Evolutionary conservation across 92 coral and sea anemone genomes (phyloP), one percentile per base, ranked within the genome.

Genomic region (Bergia puertoricense): DNA sequence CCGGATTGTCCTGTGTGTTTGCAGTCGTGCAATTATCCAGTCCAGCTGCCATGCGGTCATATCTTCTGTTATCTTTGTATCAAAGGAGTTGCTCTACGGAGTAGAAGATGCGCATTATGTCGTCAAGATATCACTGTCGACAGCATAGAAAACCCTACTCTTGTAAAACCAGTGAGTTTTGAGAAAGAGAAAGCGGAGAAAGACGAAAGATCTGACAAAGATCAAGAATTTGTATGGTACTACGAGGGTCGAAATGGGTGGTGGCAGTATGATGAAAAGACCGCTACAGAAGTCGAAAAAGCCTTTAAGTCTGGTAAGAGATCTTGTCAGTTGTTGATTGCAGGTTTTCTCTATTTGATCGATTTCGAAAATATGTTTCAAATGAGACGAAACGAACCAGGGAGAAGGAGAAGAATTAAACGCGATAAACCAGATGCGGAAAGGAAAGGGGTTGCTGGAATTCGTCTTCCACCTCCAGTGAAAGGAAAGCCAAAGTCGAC

Each of bases 231-330:
- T 85, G 92, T 92, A 9, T 97, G 99, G 99, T 97, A 91, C 59
- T 97, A 97, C 79, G 99, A 97, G 90, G 99, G 99, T 20, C 96
- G 99, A 14, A 97, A 97, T 86, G 99, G 99, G 37, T 97, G 99
- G 99, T 97, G 99, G 99, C 94, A 93, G 14, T 97, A 97, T 87
- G 99, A 97, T 45, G 98, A 95, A 44, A 95, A 94, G 50, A 95
- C 98, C 2, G 93, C 99, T 0, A 81, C 89, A 13, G 99, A 97
- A 89, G 94, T 97, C 2, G 99, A 97, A 81, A 90, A 95, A 74
- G 91, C 98, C 3, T 96, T 95, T 78, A 97, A 95, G 85, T 92
- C 93, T 44, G 97, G 97, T 56, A 96, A 97, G 86, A 91, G 99
- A 65, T 95, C 99, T 66, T 97, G 99, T 86, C 95, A 94, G 2